These are phyloP conservation scores for Lasioglossum morio DNA, from an alignment of 2,888 invertebrate species.

Conservation along the genomic window DNA sequence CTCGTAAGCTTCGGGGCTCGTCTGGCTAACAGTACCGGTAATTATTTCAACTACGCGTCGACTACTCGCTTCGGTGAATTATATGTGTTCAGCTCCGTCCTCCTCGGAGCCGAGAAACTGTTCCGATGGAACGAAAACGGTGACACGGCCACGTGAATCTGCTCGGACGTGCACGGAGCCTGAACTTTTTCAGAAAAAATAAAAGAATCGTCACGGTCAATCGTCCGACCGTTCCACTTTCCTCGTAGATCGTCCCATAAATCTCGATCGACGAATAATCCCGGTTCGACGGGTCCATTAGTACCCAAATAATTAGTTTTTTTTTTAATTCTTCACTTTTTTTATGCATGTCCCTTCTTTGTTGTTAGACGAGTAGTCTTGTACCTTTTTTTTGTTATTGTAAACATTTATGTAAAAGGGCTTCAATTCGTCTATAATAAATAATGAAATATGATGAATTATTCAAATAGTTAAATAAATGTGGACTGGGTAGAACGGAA, in stretches of 20 bases:
- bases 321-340: no score
- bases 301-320: not conserved
- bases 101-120: slow-evolving; percentile 14
- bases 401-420: no score
- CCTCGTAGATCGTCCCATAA: slow-evolving; percentile 3
- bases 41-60: slow-evolving; percentile 79
- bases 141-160: not conserved
- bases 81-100: slow-evolving; percentile 65
- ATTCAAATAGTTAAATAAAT: no score
- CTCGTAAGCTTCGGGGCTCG: not conserved
- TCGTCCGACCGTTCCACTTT: not conserved
- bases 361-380: no score
- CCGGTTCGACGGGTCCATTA: not conserved
- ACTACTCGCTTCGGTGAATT: slow-evolving; percentile 72
- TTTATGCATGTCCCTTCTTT: no score
- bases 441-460: no score
- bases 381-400: no score
- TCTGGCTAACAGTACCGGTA: slow-evolving; percentile 77
- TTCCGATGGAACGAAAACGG: slow-evolving; percentile 21
- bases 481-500: no score
- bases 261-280: slow-evolving; percentile 19
- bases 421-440: no score
- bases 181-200: not conserved
- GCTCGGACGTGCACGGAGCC: not conserved
- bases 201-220: not conserved